Base-by-base conservation (phyloP, 2,888 invertebrate genomes). In the Latrodectus hesperus region DNA sequence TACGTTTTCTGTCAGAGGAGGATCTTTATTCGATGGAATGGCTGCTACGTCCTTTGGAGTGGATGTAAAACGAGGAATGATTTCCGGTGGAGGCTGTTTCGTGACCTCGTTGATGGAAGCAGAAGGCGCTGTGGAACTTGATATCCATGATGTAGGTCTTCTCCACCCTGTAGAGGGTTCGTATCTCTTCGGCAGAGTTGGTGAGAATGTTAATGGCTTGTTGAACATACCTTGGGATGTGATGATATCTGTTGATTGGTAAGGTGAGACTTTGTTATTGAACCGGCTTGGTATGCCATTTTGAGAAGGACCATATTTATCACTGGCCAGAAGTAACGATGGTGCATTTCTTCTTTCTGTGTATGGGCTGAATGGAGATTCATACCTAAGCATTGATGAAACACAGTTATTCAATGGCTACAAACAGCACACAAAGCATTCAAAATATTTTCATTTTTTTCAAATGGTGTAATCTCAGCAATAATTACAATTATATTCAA, bases 311-410 rank as follows among this genome's bases (percentile, higher is more conserved):
- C 71, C 68, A 11, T 88, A 88, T 74, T 83, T 82, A 10, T 88
- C 88, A 65, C 78, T 79, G 1, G 88, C 88, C 74, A 77, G 82
- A 11, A 88, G 80, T 14, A 77, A 49, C 2, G 81, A 76, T 64
- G 76, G 76, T 5, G 76, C 26, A 67, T 86, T 81, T 17, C 65
- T 26, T 17, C 78, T 76, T 6, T 67, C 22, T 17, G 83, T 22
- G 52, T 78, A 68, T 16, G 83, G 84, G 70, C 71, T 76, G 65
- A 88, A 88, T 9, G 88, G 75, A 16, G 88, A 84, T 84, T 88
- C 83, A 55, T 88, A 84, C 70, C 87, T 88, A 52, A n/a, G 38
- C 16, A 14, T 22, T 22, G 22, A 22, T 10, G 60, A 17, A 81
- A 67, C 16, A 75, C 51, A 73, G 26, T 60, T 10, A 53, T 65